Evolutionary conservation across 1,140 invertebrate species (phyloP), one percentile per base, ranked within the genome.

Genomic region (Drosophila sp.): DNA sequence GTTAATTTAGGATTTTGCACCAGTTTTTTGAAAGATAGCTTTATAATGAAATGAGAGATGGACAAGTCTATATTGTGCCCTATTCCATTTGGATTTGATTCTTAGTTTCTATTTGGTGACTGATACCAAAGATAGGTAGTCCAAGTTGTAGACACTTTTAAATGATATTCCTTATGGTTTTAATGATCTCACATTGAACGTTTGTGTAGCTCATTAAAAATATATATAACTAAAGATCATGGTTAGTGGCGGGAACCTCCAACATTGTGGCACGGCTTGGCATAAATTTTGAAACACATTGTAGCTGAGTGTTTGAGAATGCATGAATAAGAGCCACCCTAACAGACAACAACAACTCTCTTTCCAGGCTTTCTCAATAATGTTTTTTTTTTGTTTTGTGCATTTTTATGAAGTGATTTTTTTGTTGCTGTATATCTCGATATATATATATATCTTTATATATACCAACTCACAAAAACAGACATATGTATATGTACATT

Each of bases 401-500:
- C 44, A 50, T 50, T 50, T 50, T 27, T 50, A 27, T 50, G 8
- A 25, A 50, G 44, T 50, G 44, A 50, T 50, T 50, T 47, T 47
- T 44, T 6, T 47, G 6, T 8, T 40, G 50, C 67, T 55, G 70
- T 61, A 70, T 27, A 35, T 58, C 25, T 7, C 7, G 29, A 17
- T 41, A 33, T 41, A 54, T 54, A 38, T 41, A 23, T 41, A 47
- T 35, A 30, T 11, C 6, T n/a, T 40, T n/a, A 40, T 27, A n/a
- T 57, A 6, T 29, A 62, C 35, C 10, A 10, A 32, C 30, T 66
- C 7, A 25, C 7, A 47, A 5, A 47, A 7, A 44, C 40, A 44
- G 11, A 44, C 41, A 47, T 47, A 47, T 60, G 25, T 66, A 60
- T 72, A 38, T 32, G 29, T 25, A 61, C 44, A 61, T 66, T 5